Evolutionary conservation across 1,140 invertebrate species (phyloP).

Genomic region (Acromyrmex echinatior): DNA sequence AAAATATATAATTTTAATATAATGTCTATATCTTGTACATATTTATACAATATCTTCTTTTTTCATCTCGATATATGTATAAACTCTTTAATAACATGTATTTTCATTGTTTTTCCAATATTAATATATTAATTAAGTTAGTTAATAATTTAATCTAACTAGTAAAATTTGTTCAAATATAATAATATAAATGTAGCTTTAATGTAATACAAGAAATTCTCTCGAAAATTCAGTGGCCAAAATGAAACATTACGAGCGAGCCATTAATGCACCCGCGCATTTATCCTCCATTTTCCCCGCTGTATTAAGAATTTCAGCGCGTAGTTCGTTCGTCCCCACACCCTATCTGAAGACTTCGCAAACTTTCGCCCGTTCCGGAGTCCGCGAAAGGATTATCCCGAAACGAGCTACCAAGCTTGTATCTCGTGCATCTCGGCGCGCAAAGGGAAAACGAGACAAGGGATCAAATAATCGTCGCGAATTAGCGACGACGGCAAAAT

Average conservation of each 20-base stretch:
- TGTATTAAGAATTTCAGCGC: constrained; percentile 38
- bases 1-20: background rate
- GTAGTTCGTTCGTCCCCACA: background rate
- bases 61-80: background rate
- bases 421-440: constrained; percentile 4
- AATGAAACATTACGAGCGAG: constrained; percentile 11
- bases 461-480: constrained; percentile 68
- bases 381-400: constrained; percentile 55
- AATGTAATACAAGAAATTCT: constrained; percentile 2
- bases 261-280: constrained; percentile 17
- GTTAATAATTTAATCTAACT: background rate
- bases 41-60: background rate
- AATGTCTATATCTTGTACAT: too few relatives aligned
- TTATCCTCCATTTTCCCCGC: constrained; percentile 2
- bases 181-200: background rate
- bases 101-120: background rate
- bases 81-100: background rate
- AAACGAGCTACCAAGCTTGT: constrained; percentile 35
- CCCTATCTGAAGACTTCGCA: constrained; percentile 13
- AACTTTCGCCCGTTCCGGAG: constrained; percentile 1
- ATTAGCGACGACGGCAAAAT: constrained; percentile 64
- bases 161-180: background rate
- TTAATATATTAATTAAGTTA: constrained; percentile 2
- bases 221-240: background rate
- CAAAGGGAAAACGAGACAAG: constrained; percentile 15